Percentiles rank a stretch among this genome's conserved stretches.
Evolutionary conservation across 2,113 vertebrate genomes (phyloP).

Genomic region (Stegastes partitus): DNA sequence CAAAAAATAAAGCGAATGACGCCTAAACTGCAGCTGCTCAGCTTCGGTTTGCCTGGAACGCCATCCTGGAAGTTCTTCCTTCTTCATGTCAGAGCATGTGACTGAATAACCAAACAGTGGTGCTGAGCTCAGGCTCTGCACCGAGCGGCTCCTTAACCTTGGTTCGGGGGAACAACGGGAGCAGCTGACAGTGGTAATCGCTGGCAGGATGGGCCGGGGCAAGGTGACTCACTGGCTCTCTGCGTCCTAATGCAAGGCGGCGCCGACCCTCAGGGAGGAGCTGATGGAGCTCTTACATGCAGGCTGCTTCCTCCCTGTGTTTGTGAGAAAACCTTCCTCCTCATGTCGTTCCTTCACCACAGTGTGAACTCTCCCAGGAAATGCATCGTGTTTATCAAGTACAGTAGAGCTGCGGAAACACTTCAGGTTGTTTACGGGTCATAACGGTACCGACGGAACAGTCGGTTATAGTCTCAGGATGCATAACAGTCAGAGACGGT

Average conservation of each 20-base stretch:
- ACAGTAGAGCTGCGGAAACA: background rate
- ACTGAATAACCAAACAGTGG: constrained; percentile 2
- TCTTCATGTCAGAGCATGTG: no score
- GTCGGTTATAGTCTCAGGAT: background rate
- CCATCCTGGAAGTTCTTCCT: no score
- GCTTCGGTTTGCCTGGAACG: no score
- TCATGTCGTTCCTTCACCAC: constrained; percentile 30
- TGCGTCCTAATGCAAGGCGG: constrained; percentile 66
- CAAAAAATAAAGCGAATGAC: no score
- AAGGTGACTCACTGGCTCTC: constrained; percentile 78
- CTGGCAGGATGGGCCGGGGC: constrained; percentile 70
- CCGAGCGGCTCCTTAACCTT: constrained; percentile 64
- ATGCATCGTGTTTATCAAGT: constrained; percentile 1
- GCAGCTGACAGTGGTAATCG: constrained; percentile 66
- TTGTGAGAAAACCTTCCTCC: constrained; percentile 6
- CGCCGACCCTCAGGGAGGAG: constrained; percentile 61
- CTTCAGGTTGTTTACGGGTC: background rate
- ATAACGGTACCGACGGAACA: background rate
- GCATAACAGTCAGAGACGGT: constrained; percentile 1
- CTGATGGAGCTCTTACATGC: constrained; percentile 73
- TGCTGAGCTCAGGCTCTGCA: constrained; percentile 28
- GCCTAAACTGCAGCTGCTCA: no score
- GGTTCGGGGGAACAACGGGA: constrained; percentile 50
- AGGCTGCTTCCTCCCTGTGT: background rate
- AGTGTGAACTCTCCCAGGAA: constrained; percentile 25